Base-by-base conservation (phyloP, 2,113 vertebrate species). In the Odocoileus hemionus region DNA sequence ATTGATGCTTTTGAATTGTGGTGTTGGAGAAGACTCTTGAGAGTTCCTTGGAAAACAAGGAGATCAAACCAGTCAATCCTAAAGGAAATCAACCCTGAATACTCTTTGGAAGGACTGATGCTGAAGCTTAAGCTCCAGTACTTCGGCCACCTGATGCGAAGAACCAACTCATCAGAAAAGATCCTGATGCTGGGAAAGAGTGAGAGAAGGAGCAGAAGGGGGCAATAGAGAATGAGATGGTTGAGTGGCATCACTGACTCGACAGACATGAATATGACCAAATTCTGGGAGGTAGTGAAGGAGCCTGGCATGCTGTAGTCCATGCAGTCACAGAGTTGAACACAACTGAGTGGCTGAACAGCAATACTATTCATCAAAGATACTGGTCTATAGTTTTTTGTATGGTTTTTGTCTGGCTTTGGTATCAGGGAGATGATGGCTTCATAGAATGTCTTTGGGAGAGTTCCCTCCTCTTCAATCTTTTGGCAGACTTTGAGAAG, bases 141-240 rank as follows among this genome's bases (percentile, higher is more conserved):
- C n/a, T 70, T 6, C 36, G 19, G 10, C n/a, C 10, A 70, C n/a
- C n/a, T 70, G 19, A 70, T 23, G 10, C 0, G 0, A 70, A 70
- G 19, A 70, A 19, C 10, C 67, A 70, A 39, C 67, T 70, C 5
- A 70, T 12, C 10, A n/a, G 67, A 70, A 70, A 70, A 70, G 19
- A 70, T 70, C 5, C 67, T 70, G 10, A 70, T 70, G 5, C 19
- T 70, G 19, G 67, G n/a, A 39, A 70, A 70, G n/a, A 39, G n/a
- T 70, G 10, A 39, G 67, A 5, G n/a, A 70, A 70, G 19, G n/a
- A 39, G 19, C 2, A 70, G n/a, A 70, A 70, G 67, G 19, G 10
- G 10, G 19, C n/a, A 70, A 39, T 39, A 23, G 67, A 70, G 19
- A 70, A 39, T 70, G n/a, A 70, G 17, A 70, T 67, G 9, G 17